Percentiles rank a stretch among this genome's conserved stretches.
phyloP scores from a whole-genome alignment of 2,113 vertebrate species.

The Urocynchramus pylzowi region DNA sequence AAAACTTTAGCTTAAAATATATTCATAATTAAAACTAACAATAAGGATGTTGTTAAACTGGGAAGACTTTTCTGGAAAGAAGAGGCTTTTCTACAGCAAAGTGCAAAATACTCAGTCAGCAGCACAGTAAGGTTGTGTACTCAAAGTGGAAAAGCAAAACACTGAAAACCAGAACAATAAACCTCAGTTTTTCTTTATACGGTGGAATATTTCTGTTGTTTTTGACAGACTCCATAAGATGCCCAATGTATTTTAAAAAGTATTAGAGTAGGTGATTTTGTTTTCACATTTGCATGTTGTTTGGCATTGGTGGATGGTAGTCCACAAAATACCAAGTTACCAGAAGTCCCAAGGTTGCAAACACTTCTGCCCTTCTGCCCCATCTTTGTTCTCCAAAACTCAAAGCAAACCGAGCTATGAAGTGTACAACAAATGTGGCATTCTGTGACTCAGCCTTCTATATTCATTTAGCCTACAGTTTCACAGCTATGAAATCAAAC shows the following conservation, averaged over 20 bases:
- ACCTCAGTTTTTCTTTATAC: background rate
- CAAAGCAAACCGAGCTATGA: background rate
- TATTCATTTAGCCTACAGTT: slow-evolving; percentile 11
- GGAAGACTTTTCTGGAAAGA: background rate
- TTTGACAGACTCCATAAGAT: background rate
- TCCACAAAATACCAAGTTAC: background rate
- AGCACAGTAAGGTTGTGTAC: background rate
- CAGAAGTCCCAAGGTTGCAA: background rate
- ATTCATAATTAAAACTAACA: background rate
- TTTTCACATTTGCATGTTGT: background rate
- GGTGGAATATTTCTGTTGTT: background rate
- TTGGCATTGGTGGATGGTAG: background rate
- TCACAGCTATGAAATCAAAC: slow-evolving; percentile 74
- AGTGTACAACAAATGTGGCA: background rate
- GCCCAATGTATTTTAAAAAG: background rate
- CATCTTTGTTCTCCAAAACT: background rate
- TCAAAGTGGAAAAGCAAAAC: background rate
- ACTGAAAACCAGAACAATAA: background rate
- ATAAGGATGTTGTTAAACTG: background rate
- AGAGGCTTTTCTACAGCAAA: background rate
- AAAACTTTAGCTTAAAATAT: background rate
- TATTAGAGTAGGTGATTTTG: background rate
- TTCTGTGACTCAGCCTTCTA: slow-evolving; percentile 22
- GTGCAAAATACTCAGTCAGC: slow-evolving; percentile 9
- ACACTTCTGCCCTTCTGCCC: background rate